Conservation (phyloP, 2,797 vertebrate genomes). For the Melopsittacus undulatus region DNA sequence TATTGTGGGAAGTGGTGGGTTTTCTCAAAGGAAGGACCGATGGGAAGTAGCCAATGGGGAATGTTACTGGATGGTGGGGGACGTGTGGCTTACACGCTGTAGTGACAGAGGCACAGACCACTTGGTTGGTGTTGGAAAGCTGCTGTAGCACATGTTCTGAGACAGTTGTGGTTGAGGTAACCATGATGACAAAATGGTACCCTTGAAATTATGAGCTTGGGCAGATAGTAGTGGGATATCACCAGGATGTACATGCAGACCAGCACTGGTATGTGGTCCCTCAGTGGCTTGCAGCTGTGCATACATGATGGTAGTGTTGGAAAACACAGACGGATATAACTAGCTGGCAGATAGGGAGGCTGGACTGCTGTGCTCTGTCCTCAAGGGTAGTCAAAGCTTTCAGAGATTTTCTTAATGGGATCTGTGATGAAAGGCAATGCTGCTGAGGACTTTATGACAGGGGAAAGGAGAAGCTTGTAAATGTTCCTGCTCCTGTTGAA, state of each 20-base stretch:
- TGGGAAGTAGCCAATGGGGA: neutral
- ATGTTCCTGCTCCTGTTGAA: neutral
- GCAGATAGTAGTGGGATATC: neutral
- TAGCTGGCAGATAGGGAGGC: neutral
- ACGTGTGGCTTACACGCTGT: fast-evolving
- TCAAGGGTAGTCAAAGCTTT: neutral
- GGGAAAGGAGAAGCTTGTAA: neutral
- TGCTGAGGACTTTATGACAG: neutral
- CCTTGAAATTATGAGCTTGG: neutral
- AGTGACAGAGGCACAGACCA: neutral
- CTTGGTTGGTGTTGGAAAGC: neutral
- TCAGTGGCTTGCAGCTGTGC: too few species aligned
- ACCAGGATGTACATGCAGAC: neutral
- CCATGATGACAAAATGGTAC: neutral
- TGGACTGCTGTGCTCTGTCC: fast-evolving
- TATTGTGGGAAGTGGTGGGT: neutral
- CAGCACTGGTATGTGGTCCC: too few species aligned
- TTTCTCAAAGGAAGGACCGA: neutral
- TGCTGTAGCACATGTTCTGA: neutral
- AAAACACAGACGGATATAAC: neutral
- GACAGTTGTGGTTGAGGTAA: neutral
- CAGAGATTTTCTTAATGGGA: neutral
- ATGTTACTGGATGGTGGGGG: too few species aligned
- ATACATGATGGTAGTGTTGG: neutral
- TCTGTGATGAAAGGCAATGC: neutral